phyloP scores from a whole-genome alignment of 2,797 vertebrate species.

The Anisognathus igniventris region DNA sequence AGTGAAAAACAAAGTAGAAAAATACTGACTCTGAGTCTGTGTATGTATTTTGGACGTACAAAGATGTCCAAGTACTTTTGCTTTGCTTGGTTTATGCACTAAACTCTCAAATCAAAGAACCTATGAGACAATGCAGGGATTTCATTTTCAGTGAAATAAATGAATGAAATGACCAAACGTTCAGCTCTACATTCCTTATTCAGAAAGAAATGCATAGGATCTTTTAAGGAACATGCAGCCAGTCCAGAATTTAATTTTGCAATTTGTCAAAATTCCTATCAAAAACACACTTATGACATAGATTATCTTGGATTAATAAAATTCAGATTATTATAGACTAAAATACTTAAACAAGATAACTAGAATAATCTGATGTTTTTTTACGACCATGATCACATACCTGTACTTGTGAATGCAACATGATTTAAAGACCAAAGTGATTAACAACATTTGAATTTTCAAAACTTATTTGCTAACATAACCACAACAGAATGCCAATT shows the following conservation, averaged over 20 bases:
- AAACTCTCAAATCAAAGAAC: background rate
- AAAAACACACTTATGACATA: background rate
- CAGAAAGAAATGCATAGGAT: background rate
- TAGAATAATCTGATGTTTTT: background rate
- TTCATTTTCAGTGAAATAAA: background rate
- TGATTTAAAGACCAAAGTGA: background rate
- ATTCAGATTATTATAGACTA: background rate
- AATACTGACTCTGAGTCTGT: background rate
- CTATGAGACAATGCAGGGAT: background rate
- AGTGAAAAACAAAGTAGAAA: background rate
- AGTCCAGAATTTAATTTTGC: background rate
- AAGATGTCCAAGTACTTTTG: background rate
- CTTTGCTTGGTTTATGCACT: background rate
- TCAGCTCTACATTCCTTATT: background rate
- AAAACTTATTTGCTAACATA: background rate
- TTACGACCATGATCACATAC: background rate
- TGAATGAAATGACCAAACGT: background rate
- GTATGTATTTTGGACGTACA: background rate
- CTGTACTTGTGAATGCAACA: background rate
- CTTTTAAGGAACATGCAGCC: background rate
- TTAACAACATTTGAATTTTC: background rate
- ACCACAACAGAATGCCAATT: background rate
- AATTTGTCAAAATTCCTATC: background rate
- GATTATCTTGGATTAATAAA: background rate
- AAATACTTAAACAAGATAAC: background rate